Evolutionary conservation across 92 coral and sea anemone species (phyloP).

Genomic region (Porites cylindrica): DNA sequence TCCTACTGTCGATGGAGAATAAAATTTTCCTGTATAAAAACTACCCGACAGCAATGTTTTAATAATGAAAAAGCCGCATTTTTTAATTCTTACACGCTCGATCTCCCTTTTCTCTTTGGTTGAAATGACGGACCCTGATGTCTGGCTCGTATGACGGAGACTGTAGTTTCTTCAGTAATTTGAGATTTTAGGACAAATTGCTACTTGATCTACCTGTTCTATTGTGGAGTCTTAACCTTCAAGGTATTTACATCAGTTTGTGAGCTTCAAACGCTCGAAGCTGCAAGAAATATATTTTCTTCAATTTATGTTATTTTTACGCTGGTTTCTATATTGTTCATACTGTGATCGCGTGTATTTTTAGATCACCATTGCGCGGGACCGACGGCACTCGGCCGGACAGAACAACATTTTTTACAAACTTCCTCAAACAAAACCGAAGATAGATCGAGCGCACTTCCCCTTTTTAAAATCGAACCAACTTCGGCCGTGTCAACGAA

Average conservation of each 20-base stretch:
- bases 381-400: background rate
- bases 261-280: background rate
- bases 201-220: conserved; percentile 6
- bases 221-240: conserved; percentile 17
- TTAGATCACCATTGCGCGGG: conserved; percentile 26
- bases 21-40: conserved; percentile 6
- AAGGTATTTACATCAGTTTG: conserved; percentile 38
- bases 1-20: conserved; percentile 12
- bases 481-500: conserved; percentile 26
- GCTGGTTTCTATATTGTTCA: background rate
- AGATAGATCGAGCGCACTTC: conserved; percentile 23
- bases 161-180: conserved; percentile 33
- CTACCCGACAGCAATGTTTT: conserved; percentile 51
- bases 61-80: conserved; percentile 60
- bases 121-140: background rate
- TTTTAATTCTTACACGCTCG: conserved; percentile 46
- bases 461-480: conserved; percentile 41
- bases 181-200: conserved; percentile 36
- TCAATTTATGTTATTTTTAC: conserved; percentile 32
- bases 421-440: conserved; percentile 42
- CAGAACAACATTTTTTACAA: background rate
- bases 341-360: conserved; percentile 47
- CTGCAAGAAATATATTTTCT: conserved; percentile 19
- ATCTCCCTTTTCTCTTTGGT: conserved; percentile 6
- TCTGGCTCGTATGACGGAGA: background rate